Evolutionary conservation across 2,888 invertebrate species (phyloP).

Genomic region (Epistrophe grossulariae): DNA sequence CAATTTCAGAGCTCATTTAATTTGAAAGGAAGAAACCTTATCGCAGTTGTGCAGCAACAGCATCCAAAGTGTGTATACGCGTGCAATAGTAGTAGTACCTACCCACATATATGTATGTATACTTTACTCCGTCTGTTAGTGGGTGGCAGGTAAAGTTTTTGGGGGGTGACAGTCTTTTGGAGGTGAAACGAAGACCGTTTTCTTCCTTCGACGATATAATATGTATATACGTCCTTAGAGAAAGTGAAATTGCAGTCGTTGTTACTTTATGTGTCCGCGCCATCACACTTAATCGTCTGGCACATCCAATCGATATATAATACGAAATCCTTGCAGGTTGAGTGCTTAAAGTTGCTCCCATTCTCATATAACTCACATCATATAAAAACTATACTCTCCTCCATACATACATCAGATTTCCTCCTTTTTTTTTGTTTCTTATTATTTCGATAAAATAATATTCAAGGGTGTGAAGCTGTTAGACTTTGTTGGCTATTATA

Average conservation of each 20-base stretch:
- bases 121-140: neutral
- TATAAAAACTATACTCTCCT: neutral
- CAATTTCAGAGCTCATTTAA: slow-evolving; percentile 78
- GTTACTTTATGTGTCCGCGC: neutral
- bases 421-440: neutral
- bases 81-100: neutral
- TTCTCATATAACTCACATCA: neutral
- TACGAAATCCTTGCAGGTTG: slow-evolving; percentile 45
- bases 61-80: slow-evolving; percentile 46
- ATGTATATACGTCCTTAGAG: neutral
- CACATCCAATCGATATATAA: slow-evolving; percentile 55
- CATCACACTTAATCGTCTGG: slow-evolving; percentile 42
- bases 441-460: slow-evolving; percentile 57
- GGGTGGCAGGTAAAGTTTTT: slow-evolving; percentile 12
- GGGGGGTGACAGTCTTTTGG: neutral
- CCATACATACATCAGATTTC: neutral
- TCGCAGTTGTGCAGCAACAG: slow-evolving; percentile 75
- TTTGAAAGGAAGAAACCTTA: slow-evolving; percentile 78
- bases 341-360: slow-evolving; percentile 47
- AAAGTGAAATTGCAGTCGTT: slow-evolving; percentile 70
- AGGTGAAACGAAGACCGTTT: neutral
- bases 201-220: neutral
- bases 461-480: slow-evolving; percentile 74
- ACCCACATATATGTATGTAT: no score
- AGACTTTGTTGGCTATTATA: slow-evolving; percentile 73